Evolutionary conservation across 2,797 vertebrate species (phyloP).

Genomic region (Pseudochirops corinnae): DNA sequence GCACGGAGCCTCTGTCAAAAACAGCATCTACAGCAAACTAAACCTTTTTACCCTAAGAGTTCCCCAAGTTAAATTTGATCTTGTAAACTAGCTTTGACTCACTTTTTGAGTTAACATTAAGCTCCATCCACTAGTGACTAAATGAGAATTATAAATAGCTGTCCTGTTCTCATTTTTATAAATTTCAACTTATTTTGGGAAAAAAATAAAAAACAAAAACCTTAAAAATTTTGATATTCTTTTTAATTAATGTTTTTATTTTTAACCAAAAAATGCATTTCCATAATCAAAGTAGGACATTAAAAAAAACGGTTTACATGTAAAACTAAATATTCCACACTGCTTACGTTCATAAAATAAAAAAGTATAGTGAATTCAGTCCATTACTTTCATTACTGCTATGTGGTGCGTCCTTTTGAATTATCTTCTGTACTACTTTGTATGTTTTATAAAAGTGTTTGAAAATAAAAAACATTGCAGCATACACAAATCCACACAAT

Average conservation of each 20-base stretch:
- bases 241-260: neutral
- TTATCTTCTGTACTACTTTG: neutral
- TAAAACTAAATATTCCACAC: neutral
- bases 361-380: neutral
- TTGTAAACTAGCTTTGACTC: neutral
- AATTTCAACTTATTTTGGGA: constrained; percentile 35
- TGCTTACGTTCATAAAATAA: neutral
- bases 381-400: neutral
- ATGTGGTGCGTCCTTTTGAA: neutral
- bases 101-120: constrained; percentile 20
- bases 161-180: constrained; percentile 19
- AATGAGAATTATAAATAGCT: neutral
- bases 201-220: constrained; percentile 1
- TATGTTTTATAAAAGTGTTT: neutral
- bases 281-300: neutral
- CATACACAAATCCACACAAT: neutral
- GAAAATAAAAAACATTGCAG: neutral
- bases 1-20: neutral
- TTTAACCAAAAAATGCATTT: neutral
- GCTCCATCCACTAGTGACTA: constrained; percentile 2
- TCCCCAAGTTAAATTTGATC: constrained; percentile 14
- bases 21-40: neutral
- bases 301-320: neutral
- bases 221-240: neutral
- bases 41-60: neutral